Evolutionary conservation across 2,888 invertebrate genomes (phyloP).

Genomic region (Oasisia sp.): DNA sequence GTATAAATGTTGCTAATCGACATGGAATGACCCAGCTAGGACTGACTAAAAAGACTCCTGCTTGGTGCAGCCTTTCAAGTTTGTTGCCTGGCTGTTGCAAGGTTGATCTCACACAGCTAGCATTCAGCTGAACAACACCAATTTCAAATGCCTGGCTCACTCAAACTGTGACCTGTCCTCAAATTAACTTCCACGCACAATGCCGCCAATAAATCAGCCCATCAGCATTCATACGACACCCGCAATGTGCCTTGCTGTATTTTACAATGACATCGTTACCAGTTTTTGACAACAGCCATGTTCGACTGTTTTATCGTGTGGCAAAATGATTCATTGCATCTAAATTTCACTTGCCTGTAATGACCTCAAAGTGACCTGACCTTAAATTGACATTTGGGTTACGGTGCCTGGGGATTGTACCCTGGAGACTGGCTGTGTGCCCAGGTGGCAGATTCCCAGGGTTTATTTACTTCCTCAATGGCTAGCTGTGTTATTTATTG

Average conservation of each 20-base stretch:
- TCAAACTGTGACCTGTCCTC: neutral
- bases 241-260: neutral
- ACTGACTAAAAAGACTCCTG: neutral
- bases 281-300: neutral
- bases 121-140: neutral
- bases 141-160: neutral
- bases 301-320: neutral
- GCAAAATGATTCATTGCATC: too few species aligned
- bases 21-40: neutral
- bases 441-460: neutral
- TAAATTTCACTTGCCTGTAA: neutral
- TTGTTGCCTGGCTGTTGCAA: neutral
- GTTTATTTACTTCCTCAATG: slow-evolving; percentile 6
- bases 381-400: neutral
- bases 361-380: neutral
- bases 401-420: neutral
- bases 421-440: neutral
- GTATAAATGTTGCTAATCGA: too few species aligned
- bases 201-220: too few species aligned
- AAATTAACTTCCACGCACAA: neutral
- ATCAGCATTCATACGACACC: neutral
- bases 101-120: neutral
- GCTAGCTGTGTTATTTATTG: neutral
- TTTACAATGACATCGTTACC: neutral
- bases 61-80: neutral